These are phyloP conservation scores for Trachelus stipa DNA, from an alignment of 2,888 invertebrate genomes.

Conservation along the genomic window DNA sequence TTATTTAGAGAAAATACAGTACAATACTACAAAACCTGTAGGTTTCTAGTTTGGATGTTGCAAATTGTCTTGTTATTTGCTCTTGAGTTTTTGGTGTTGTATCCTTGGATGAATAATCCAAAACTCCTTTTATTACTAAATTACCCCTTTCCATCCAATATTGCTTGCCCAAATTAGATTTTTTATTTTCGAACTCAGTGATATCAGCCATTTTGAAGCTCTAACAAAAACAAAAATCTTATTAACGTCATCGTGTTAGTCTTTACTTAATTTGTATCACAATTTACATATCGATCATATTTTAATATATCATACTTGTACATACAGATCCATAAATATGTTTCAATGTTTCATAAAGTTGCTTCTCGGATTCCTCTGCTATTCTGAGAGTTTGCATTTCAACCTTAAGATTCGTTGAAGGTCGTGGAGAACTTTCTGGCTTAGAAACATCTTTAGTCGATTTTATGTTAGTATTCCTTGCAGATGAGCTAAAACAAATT, in stretches of 20 bases:
- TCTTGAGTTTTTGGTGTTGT: conserved; percentile 72
- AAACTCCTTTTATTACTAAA: conserved; percentile 78
- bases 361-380: conserved; percentile 77
- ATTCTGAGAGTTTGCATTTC: conserved; percentile 81
- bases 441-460: conserved; percentile 14
- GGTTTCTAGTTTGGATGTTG: conserved; percentile 79
- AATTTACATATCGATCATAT: not conserved
- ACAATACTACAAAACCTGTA: conserved; percentile 57
- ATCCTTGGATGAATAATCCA: conserved; percentile 75
- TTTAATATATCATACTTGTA: conserved; percentile 8
- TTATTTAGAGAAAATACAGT: conserved; percentile 19
- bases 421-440: conserved; percentile 9
- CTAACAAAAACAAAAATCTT: conserved; percentile 52
- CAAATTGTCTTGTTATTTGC: conserved; percentile 77
- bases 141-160: conserved; percentile 85
- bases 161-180: conserved; percentile 75
- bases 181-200: conserved; percentile 73
- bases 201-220: conserved; percentile 67
- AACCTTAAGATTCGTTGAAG: conserved; percentile 70
- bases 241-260: not conserved
- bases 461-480: not conserved
- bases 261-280: not conserved
- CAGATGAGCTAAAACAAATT: not conserved
- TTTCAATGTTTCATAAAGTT: conserved; percentile 79
- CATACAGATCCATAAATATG: conserved; percentile 81